Evolutionary conservation across 92 coral and sea anemone genomes (phyloP), one percentile per base, ranked within the genome.

Genomic region (Diadumene lineata): DNA sequence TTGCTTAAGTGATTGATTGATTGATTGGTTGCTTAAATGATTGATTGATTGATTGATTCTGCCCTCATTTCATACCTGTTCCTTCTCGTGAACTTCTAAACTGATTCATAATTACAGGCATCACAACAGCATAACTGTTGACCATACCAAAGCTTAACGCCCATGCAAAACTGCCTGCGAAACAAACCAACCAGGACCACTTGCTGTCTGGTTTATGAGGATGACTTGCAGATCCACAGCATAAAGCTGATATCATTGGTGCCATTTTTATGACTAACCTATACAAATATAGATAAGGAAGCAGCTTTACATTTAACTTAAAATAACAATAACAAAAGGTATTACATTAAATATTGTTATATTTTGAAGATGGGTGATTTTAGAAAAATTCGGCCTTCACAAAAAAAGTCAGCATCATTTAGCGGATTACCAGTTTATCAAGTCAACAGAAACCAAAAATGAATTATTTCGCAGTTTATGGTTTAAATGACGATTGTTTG

Each of bases 21-120:
- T n/a, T n/a, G n/a, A n/a, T n/a, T n/a, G n/a, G n/a, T n/a, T n/a
- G n/a, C n/a, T n/a, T n/a, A n/a, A n/a, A n/a, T n/a, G n/a, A n/a
- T n/a, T n/a, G n/a, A n/a, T n/a, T n/a, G n/a, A n/a, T n/a, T n/a
- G n/a, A n/a, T n/a, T n/a, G n/a, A n/a, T 10, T 56, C 4, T 56
- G 6, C 17, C 10, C 10, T 31, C 11, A 1, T 66, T n/a, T n/a
- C n/a, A 13, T 30, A 73, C 78, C 78, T 10, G 61, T 73, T 44
- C 23, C 63, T 24, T 73, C 66, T 23, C 67, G 56, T 2, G 78
- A 31, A 18, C 63, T 62, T 1, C 58, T 55, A 34, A 56, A 73
- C 22, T 73, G 78, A n/a, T 73, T 31, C 27, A 56, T 32, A 18
- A 73, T n/a, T 16, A 73, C 78, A 0, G 78, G 78, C 78, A 73